A percentile compares a stretch with the other conserved stretches of the same genome.
These are phyloP conservation scores for Melanotus villosus DNA, from an alignment of 2,888 invertebrate species.

Conservation along the genomic window DNA sequence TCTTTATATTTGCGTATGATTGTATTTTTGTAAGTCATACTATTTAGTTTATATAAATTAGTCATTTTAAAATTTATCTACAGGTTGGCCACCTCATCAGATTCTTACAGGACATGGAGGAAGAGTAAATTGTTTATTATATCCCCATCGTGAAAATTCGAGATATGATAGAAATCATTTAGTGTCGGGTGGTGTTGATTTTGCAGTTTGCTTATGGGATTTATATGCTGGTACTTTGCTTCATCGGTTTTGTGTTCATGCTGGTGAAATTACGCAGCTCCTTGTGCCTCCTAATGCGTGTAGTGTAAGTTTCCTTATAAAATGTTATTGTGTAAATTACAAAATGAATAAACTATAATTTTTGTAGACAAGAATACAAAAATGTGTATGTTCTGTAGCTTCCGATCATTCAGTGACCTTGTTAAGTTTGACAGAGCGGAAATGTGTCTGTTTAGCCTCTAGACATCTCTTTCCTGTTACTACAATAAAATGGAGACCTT, in stretches of 20 bases:
- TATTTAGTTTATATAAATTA: too few relatives aligned
- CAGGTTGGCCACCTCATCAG: conserved; percentile 94
- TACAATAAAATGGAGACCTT: conserved; percentile 95
- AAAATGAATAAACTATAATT: not conserved
- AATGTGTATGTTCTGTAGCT: conserved; percentile 96
- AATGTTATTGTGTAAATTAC: not conserved
- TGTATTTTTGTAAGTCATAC: too few relatives aligned
- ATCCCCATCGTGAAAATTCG: conserved; percentile 92
- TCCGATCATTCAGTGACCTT: conserved; percentile 98
- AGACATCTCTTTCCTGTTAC: conserved; percentile 97
- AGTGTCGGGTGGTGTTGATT: conserved; percentile 98
- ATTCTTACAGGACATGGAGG: conserved; percentile 92
- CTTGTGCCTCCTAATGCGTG: conserved; percentile 94
- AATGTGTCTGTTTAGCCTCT: conserved; percentile 92
- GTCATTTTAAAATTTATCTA: too few relatives aligned
- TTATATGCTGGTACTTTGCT: conserved; percentile 89
- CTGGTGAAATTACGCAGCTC: conserved; percentile 95
- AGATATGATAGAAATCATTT: conserved; percentile 91
- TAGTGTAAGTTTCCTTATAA: conserved; percentile 80
- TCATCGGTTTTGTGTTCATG: conserved; percentile 97
- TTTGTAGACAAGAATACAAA: conserved; percentile 88
- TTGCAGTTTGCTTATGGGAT: conserved; percentile 98
- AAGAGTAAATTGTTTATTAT: conserved; percentile 93
- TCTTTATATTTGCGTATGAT: too few relatives aligned
- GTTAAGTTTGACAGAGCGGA: conserved; percentile 91